These are phyloP conservation scores for Ennomos fuscantarius DNA, from an alignment of 2,888 invertebrate species.

Conservation along the genomic window DNA sequence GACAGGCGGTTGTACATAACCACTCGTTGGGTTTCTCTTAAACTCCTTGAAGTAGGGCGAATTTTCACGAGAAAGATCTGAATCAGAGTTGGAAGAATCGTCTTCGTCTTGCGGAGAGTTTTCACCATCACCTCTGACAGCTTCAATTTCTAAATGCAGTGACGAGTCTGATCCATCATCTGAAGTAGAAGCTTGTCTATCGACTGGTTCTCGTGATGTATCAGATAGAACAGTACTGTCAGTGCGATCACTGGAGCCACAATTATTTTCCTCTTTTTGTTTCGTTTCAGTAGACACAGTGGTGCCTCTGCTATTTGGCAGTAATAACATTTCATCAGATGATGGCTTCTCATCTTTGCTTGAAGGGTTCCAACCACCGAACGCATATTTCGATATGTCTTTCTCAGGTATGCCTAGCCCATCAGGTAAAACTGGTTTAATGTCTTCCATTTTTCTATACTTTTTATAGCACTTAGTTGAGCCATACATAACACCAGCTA, in stretches of 20 bases:
- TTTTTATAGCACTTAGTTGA: constrained; percentile 84
- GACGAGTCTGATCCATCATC: constrained; percentile 77
- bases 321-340: constrained; percentile 75
- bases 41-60: constrained; percentile 67
- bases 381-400: constrained; percentile 72
- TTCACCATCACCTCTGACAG: constrained; percentile 53
- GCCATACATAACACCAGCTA: constrained; percentile 63
- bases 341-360: constrained; percentile 77
- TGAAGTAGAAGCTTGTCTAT: constrained; percentile 72
- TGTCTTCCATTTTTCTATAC: constrained; percentile 87
- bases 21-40: constrained; percentile 66
- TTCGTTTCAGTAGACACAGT: constrained; percentile 64
- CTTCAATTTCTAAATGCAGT: constrained; percentile 66
- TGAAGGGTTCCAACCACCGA: constrained; percentile 69
- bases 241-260: constrained; percentile 75
- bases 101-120: constrained; percentile 52
- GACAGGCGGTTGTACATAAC: constrained; percentile 63
- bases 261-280: constrained; percentile 67
- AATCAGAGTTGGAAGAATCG: constrained; percentile 60
- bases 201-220: constrained; percentile 63
- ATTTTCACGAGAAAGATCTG: constrained; percentile 61
- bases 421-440: constrained; percentile 88
- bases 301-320: constrained; percentile 68
- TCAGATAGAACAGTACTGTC: constrained; percentile 80
- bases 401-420: constrained; percentile 84